A percentile compares a stretch with the other conserved stretches of the same genome.
Evolutionary conservation across 2,797 vertebrate genomes (phyloP).

Genomic region (Thunnus albacares): DNA sequence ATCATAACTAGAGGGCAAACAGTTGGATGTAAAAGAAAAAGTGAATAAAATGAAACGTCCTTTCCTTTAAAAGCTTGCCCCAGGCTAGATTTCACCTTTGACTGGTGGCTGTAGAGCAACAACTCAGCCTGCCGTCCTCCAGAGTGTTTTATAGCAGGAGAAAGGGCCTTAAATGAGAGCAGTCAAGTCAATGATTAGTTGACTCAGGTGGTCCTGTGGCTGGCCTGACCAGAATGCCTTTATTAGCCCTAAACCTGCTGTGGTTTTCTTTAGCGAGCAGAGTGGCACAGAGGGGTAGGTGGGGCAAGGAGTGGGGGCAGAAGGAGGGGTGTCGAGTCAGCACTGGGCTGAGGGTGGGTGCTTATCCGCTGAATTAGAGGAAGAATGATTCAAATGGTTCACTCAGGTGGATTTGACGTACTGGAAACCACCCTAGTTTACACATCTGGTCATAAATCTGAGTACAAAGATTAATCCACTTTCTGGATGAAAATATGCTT

Average conservation of each 20-base stretch:
- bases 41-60: conserved; percentile 22
- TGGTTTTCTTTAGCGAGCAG: conserved; percentile 53
- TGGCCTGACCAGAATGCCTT: conserved; percentile 56
- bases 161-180: conserved; percentile 68
- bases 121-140: conserved; percentile 24
- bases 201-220: conserved; percentile 81
- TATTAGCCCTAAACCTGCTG: conserved; percentile 65
- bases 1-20: conserved; percentile 21
- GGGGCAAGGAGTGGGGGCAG: conserved; percentile 27
- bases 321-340: conserved; percentile 63
- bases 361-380: conserved; percentile 17
- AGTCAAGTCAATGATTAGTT: conserved; percentile 72
- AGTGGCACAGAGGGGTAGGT: conserved; percentile 49
- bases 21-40: conserved; percentile 2
- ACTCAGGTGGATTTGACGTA: conserved; percentile 39
- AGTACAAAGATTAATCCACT: not conserved
- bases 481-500: not conserved
- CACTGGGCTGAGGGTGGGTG: conserved; percentile 43
- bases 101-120: conserved; percentile 38
- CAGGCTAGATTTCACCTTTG: conserved; percentile 50
- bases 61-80: conserved; percentile 28
- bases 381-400: conserved; percentile 26
- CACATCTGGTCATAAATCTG: conserved; percentile 2
- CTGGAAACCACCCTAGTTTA: conserved; percentile 31
- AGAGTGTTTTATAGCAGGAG: conserved; percentile 71